These are phyloP conservation scores for Xenopus laevis DNA, from an alignment of 2,113 vertebrate species.

Conservation along the genomic window DNA sequence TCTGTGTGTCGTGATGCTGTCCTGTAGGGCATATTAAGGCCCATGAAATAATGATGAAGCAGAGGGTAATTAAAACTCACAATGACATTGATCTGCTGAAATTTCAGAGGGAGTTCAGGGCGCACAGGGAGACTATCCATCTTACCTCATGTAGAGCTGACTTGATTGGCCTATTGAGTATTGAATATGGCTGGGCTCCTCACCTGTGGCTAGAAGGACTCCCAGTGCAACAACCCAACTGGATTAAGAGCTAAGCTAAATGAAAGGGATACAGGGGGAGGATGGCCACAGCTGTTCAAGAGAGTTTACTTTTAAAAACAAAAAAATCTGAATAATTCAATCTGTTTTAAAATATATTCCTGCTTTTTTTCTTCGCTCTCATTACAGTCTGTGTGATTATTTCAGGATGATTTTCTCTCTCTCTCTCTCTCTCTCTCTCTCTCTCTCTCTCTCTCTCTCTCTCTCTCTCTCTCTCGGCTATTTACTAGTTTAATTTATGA, in stretches of 20 bases:
- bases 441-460: background rate
- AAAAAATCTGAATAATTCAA: slow-evolving; percentile 22
- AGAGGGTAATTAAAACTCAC: slow-evolving; percentile 87
- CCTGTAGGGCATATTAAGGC: slow-evolving; percentile 79
- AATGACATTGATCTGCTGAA: slow-evolving; percentile 81
- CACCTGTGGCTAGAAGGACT: slow-evolving; percentile 83
- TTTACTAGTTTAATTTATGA: slow-evolving; percentile 14
- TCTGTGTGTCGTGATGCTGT: slow-evolving; percentile 54
- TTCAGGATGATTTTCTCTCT: background rate
- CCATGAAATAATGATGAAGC: slow-evolving; percentile 93
- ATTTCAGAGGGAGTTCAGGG: slow-evolving; percentile 79
- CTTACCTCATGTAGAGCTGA: slow-evolving; percentile 73
- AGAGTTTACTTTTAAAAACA: slow-evolving; percentile 42
- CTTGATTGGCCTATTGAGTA: slow-evolving; percentile 92
- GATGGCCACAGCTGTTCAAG: slow-evolving; percentile 55
- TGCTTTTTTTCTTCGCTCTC: slow-evolving; percentile 10
- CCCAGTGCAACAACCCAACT: slow-evolving; percentile 75
- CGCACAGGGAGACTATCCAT: slow-evolving; percentile 66
- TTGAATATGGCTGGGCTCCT: slow-evolving; percentile 70
- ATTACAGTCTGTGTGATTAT: background rate
- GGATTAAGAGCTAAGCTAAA: slow-evolving; percentile 67
- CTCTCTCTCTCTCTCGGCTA: background rate
- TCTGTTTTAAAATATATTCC: slow-evolving; percentile 8
- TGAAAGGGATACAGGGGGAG: slow-evolving; percentile 48
- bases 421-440: no score